Evolutionary conservation across 2,113 vertebrate genomes (phyloP), one percentile per base, ranked within the genome.

Genomic region (Panthera tigris): DNA sequence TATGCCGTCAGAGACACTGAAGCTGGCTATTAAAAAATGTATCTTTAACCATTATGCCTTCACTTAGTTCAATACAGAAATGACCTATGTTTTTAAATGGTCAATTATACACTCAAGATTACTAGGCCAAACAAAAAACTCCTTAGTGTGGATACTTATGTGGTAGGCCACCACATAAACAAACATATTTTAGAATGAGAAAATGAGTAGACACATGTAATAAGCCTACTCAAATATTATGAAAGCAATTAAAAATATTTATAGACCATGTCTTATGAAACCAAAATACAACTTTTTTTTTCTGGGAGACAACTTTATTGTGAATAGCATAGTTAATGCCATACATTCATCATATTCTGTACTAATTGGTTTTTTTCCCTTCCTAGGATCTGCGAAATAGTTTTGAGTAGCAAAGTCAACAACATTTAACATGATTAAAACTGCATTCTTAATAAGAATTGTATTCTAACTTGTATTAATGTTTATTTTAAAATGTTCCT

Each of bases 361-460:
- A 96, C 94, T 98, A 98, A 98, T 98, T 97, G 96, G 29, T 57
- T 89, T 57, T 71, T 71, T 84, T 98, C 82, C 90, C 69, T 0
- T 5, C 98, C 97, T 71, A 98, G 63, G 69, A 97, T 97, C 94
- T 98, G 76, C 97, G 97, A 98, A 98, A 96, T 96, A 94, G 52
- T 98, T 98, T 98, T 97, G 98, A 98, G 94, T 94, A 97, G 81
- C 96, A 98, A 98, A 98, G 97, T 98, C 97, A 98, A 98, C 97
- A 98, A 98, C 76, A 98, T 95, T 98, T 99, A 98, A 98, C 79
- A 97, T 98, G 98, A 99, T 98, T 98, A 98, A 98, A 98, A 98
- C 78, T 98, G 91, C 82, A 98, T 98, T 98, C 86, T 76, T 98
- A 98, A 98, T 98, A 98, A 98, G 96, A 98, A 97, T 97, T 98